These are phyloP conservation scores for Pristionchus exspectatus DNA, from an alignment of 2,888 invertebrate genomes.

Conservation along the genomic window DNA sequence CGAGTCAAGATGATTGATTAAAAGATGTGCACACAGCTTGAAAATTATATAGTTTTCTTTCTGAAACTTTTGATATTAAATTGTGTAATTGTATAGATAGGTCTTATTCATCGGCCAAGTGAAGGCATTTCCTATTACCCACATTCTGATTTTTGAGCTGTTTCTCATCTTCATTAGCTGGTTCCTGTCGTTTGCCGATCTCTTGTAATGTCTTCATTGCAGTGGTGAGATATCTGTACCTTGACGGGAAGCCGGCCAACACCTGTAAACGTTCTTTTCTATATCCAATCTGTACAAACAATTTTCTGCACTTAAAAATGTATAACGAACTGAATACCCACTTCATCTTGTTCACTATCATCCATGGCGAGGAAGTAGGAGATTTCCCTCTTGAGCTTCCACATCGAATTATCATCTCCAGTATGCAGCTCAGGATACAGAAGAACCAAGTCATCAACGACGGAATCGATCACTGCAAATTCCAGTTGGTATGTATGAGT, in stretches of 20 bases:
- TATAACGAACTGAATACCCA: too few relatives aligned
- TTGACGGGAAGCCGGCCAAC: not conserved
- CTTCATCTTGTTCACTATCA: not conserved
- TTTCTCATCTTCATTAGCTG: not conserved
- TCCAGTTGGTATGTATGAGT: not conserved
- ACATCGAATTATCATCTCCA: not conserved
- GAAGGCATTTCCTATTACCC: not conserved
- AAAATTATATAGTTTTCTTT: not conserved
- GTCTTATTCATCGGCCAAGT: too few relatives aligned
- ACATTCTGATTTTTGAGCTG: not conserved
- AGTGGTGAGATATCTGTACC: not conserved
- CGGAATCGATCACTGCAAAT: not conserved
- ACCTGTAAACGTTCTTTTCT: not conserved
- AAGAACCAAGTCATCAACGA: not conserved
- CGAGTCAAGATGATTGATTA: not conserved
- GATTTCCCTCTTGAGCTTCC: not conserved
- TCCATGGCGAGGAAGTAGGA: not conserved
- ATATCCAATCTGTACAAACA: too few relatives aligned
- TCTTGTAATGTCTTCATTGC: not conserved
- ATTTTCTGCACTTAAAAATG: too few relatives aligned
- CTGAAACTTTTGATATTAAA: not conserved
- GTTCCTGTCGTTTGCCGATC: not conserved
- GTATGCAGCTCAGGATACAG: not conserved
- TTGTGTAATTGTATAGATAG: too few relatives aligned
- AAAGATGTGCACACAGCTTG: not conserved